Percentiles rank a stretch among this genome's conserved stretches.
Conservation (phyloP, 2,888 invertebrate genomes). For the Adelphocoris suturalis region DNA sequence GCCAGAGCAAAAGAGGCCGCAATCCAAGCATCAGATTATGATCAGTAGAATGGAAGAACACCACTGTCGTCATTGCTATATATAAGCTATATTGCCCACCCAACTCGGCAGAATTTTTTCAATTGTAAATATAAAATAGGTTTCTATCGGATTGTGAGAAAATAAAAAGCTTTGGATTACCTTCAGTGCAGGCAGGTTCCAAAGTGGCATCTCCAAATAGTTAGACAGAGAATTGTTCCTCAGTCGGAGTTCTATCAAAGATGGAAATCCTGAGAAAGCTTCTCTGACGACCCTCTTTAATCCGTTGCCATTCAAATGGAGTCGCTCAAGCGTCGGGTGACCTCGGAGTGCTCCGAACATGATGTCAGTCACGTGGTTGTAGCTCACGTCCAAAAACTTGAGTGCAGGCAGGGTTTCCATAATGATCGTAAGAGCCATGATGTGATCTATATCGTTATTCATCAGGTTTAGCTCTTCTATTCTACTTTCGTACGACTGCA, state of each 20-base stretch:
- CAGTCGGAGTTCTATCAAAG: slow-evolving; percentile 88
- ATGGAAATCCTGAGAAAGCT: slow-evolving; percentile 90
- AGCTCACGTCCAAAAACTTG: slow-evolving; percentile 88
- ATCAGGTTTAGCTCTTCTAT: slow-evolving; percentile 89
- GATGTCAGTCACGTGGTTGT: slow-evolving; percentile 87
- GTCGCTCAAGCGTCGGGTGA: slow-evolving; percentile 88
- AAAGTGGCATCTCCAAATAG: slow-evolving; percentile 86
- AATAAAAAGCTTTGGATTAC: too few relatives aligned
- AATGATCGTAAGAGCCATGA: slow-evolving; percentile 80
- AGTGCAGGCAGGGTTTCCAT: slow-evolving; percentile 88
- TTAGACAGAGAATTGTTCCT: slow-evolving; percentile 90
- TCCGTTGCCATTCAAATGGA: slow-evolving; percentile 89
- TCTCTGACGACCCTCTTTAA: slow-evolving; percentile 87
- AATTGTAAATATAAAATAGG: too few relatives aligned
- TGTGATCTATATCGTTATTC: slow-evolving; percentile 87
- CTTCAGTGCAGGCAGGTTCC: slow-evolving; percentile 91
- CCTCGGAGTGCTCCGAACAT: slow-evolving; percentile 89
- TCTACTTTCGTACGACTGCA: slow-evolving; percentile 81
- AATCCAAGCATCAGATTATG: not conserved
- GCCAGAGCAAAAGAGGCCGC: not conserved
- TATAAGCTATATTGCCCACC: too few relatives aligned
- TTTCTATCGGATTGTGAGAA: too few relatives aligned
- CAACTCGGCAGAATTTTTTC: too few relatives aligned
- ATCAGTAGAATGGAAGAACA: too few relatives aligned
- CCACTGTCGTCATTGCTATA: too few relatives aligned